Percentiles rank a stretch among this genome's conserved stretches.
These are phyloP conservation scores for Melinopterus prodromus DNA, from an alignment of 2,888 invertebrate species.

Conservation along the genomic window DNA sequence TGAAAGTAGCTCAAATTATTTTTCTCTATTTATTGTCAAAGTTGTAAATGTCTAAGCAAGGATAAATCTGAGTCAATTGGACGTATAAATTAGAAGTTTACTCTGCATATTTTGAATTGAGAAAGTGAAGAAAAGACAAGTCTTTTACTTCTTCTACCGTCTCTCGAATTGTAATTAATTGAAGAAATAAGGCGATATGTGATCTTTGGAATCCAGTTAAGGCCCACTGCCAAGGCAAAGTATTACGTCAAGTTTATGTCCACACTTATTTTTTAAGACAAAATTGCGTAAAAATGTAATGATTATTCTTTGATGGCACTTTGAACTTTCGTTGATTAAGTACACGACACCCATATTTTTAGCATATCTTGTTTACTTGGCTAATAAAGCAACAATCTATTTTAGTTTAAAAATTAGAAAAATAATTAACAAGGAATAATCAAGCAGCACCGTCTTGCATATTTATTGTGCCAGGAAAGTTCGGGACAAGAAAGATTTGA, in stretches of 20 bases:
- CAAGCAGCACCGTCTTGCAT: too few relatives aligned
- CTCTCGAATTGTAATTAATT: too few relatives aligned
- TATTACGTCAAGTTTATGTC: not conserved
- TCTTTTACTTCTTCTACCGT: too few relatives aligned
- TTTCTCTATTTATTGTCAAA: too few relatives aligned
- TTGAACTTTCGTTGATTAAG: not conserved
- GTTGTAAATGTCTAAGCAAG: too few relatives aligned
- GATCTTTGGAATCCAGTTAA: not conserved
- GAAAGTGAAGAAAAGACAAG: too few relatives aligned
- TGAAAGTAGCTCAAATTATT: too few relatives aligned
- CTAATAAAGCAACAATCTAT: not conserved
- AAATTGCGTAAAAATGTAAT: not conserved
- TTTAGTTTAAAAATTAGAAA: not conserved
- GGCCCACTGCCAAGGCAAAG: not conserved
- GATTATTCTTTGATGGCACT: not conserved
- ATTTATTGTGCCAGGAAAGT: too few relatives aligned
- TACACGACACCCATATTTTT: not conserved
- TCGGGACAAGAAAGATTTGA: too few relatives aligned
- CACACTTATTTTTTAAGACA: not conserved
- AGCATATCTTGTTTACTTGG: not conserved
- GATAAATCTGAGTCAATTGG: too few relatives aligned
- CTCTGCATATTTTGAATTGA: too few relatives aligned
- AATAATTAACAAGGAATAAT: not conserved
- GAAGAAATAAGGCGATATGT: not conserved
- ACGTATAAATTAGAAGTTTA: too few relatives aligned